Percentiles rank a stretch among this genome's conserved stretches.
Conservation (phyloP, 2,113 vertebrate species). For the Tenebrosternarchus preto region DNA sequence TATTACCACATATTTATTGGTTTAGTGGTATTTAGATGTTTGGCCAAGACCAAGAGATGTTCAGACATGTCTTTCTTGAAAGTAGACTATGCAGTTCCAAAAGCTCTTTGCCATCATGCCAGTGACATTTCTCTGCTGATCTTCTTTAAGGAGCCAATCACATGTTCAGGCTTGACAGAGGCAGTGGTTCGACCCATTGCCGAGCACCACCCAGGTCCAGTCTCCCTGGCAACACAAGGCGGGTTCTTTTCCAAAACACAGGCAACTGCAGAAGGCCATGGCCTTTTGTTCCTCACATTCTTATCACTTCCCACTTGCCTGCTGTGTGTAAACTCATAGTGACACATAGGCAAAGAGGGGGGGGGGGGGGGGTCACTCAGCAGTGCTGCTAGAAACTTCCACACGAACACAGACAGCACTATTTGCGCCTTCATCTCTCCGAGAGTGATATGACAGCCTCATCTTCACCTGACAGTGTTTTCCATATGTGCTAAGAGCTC, state of each 20-base stretch:
- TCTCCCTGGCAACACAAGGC: background rate
- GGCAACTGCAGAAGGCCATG: conserved; percentile 44
- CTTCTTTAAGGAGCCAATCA: conserved; percentile 23
- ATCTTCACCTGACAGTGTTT: conserved; percentile 9
- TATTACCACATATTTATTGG: conserved; percentile 4
- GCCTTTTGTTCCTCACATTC: conserved; percentile 58
- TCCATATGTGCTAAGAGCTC: background rate
- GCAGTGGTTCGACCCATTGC: background rate
- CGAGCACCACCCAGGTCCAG: background rate
- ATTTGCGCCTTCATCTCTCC: conserved; percentile 1
- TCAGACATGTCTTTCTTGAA: background rate
- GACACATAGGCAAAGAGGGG: background rate
- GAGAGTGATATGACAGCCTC: background rate
- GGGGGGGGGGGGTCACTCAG: background rate
- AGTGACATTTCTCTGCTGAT: background rate
- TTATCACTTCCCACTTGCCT: conserved; percentile 29
- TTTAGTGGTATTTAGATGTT: conserved; percentile 1
- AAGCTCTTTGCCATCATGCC: background rate
- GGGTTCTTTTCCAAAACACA: conserved; percentile 13
- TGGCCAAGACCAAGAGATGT: background rate
- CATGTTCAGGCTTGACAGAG: conserved; percentile 21
- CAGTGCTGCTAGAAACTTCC: conserved; percentile 23
- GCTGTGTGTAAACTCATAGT: background rate
- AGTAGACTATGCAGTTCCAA: conserved; percentile 2
- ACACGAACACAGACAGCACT: conserved; percentile 3